Percentiles rank a stretch among this genome's conserved stretches.
Evolutionary conservation across 1,140 invertebrate species (phyloP).

Genomic region (Drosophila kepulauana): DNA sequence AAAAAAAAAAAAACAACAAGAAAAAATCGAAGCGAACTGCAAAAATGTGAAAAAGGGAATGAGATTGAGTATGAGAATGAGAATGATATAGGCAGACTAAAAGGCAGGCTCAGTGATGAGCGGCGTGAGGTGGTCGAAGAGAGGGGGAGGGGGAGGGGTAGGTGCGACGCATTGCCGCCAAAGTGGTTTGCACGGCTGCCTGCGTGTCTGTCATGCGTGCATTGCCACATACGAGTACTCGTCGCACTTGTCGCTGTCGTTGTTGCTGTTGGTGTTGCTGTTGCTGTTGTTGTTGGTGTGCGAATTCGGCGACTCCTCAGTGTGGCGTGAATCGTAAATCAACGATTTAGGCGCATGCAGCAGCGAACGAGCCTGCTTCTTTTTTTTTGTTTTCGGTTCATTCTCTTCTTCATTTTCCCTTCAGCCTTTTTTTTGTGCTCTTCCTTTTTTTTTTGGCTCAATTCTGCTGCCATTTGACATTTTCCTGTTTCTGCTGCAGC

Average conservation of each 20-base stretch:
- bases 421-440: slow-evolving; percentile 15
- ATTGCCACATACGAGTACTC: slow-evolving; percentile 65
- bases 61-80: slow-evolving; percentile 26
- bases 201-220: slow-evolving; percentile 80
- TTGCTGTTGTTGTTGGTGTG: slow-evolving; percentile 42
- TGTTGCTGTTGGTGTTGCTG: slow-evolving; percentile 23
- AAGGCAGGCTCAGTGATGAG: slow-evolving; percentile 21
- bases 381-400: slow-evolving; percentile 29
- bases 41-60: slow-evolving; percentile 39
- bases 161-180: slow-evolving; percentile 68
- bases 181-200: slow-evolving; percentile 82
- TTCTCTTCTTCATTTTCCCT: slow-evolving; percentile 12
- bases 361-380: slow-evolving; percentile 62
- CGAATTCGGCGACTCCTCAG: slow-evolving; percentile 76
- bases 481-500: slow-evolving; percentile 45
- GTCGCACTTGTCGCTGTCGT: slow-evolving; percentile 39
- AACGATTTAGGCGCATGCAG: slow-evolving; percentile 82
- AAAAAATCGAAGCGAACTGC: slow-evolving; percentile 6
- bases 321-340: slow-evolving; percentile 83
- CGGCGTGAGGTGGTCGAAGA: neutral
- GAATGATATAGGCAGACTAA: slow-evolving; percentile 40
- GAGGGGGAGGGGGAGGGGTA: neutral
- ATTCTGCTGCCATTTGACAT: slow-evolving; percentile 60
- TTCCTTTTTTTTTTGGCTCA: slow-evolving; percentile 34
- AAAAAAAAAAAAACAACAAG: slow-evolving; percentile 1